Conservation (phyloP, 2,888 invertebrate species). For the Rhagonycha lutea region DNA sequence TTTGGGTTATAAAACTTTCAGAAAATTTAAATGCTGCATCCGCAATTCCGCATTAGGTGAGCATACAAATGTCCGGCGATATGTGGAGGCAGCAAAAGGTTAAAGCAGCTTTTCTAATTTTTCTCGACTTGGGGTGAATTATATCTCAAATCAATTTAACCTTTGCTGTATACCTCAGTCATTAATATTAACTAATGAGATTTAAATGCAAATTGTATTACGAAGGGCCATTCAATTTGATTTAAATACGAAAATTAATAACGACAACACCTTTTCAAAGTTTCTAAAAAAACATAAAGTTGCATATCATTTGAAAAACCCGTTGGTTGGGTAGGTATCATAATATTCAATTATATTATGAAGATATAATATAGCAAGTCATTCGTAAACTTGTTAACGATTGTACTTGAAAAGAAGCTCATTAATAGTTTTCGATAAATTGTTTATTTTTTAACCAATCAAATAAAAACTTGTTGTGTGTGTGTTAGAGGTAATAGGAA, state of each 20-base stretch:
- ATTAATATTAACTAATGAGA: not conserved
- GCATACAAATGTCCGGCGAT: too few species aligned
- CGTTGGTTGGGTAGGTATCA: not conserved
- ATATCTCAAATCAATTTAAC: not conserved
- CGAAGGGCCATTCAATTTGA: not conserved
- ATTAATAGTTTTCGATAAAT: not conserved
- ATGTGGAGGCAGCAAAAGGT: too few species aligned
- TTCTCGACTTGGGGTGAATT: not conserved
- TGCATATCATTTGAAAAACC: not conserved
- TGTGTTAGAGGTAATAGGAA: not conserved
- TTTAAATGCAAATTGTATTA: not conserved
- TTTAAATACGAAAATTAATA: not conserved
- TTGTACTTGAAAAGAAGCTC: not conserved
- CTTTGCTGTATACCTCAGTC: not conserved
- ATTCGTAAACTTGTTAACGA: not conserved
- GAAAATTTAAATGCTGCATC: too few species aligned
- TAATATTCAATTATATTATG: not conserved
- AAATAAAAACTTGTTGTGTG: not conserved
- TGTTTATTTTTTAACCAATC: not conserved
- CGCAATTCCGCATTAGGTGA: too few species aligned
- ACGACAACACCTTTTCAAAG: not conserved
- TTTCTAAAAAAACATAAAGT: not conserved
- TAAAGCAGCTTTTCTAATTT: not conserved
- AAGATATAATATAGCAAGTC: not conserved
- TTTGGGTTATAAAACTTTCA: not conserved